These are phyloP conservation scores for Diploscapter pachys DNA, from an alignment of 1,140 invertebrate species.

Conservation along the genomic window DNA sequence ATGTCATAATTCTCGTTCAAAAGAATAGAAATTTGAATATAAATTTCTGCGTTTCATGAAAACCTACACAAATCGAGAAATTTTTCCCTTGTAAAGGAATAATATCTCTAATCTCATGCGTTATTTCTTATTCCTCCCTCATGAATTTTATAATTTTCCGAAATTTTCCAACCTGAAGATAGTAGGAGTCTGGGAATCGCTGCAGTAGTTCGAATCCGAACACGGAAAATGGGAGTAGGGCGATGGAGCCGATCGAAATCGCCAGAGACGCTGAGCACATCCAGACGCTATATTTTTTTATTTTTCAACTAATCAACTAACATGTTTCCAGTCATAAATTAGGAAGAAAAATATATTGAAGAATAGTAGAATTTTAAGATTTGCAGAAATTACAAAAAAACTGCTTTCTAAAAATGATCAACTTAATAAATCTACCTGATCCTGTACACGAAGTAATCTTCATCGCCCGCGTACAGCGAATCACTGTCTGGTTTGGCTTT, in stretches of 20 bases:
- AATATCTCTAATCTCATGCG: no score
- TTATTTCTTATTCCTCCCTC: no score
- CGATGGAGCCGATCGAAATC: constrained; percentile 51
- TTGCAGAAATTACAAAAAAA: constrained; percentile 25
- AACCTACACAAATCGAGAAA: no score
- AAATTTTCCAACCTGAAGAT: constrained; percentile 13
- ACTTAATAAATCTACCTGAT: constrained; percentile 38
- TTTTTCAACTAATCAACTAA: background rate
- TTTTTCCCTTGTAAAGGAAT: no score
- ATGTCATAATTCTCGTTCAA: no score
- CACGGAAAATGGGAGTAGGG: constrained; percentile 86
- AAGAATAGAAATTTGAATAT: no score
- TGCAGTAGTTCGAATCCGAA: constrained; percentile 85
- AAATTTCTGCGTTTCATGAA: no score
- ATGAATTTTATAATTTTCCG: background rate
- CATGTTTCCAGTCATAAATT: no score
- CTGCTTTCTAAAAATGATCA: constrained; percentile 7
- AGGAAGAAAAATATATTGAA: no score
- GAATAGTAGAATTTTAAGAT: background rate
- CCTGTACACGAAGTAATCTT: constrained; percentile 56
- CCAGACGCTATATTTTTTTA: constrained; percentile 46
- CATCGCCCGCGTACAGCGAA: constrained; percentile 57
- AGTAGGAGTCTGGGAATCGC: constrained; percentile 66
- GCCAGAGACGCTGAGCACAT: constrained; percentile 54
- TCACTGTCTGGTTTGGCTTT: constrained; percentile 53